phyloP scores from a whole-genome alignment of 1,140 invertebrate genomes.

The Ceratina calcarata region DNA sequence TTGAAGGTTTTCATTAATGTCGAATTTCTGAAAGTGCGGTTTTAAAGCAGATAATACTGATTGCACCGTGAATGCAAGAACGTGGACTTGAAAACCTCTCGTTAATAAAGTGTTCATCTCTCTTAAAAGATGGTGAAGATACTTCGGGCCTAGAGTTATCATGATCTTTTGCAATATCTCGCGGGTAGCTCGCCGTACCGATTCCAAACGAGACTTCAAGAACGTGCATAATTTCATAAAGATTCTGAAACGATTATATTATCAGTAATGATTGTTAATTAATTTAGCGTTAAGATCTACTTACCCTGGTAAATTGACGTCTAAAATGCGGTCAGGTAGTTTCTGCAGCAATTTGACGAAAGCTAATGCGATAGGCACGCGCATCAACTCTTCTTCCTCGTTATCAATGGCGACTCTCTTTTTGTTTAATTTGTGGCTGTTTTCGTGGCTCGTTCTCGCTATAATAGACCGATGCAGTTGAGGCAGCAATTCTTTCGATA shows the following conservation, averaged over 20 bases:
- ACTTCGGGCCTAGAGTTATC: slow-evolving; percentile 90
- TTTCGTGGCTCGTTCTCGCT: slow-evolving; percentile 87
- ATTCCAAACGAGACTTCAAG: slow-evolving; percentile 93
- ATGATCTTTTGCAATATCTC: slow-evolving; percentile 95
- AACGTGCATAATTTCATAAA: slow-evolving; percentile 94
- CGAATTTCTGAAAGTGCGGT: slow-evolving; percentile 83
- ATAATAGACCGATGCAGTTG: slow-evolving; percentile 86
- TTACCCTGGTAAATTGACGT: slow-evolving; percentile 90
- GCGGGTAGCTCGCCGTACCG: slow-evolving; percentile 90
- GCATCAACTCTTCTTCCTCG: slow-evolving; percentile 94
- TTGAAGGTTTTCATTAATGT: slow-evolving; percentile 89
- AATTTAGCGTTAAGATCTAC: slow-evolving; percentile 47
- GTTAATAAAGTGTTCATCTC: slow-evolving; percentile 91
- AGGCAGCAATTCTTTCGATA: slow-evolving; percentile 83
- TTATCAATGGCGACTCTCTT: slow-evolving; percentile 83
- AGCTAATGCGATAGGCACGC: slow-evolving; percentile 95
- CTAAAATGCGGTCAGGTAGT: slow-evolving; percentile 88
- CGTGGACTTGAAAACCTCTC: slow-evolving; percentile 96
- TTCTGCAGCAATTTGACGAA: slow-evolving; percentile 95
- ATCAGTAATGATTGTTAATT: slow-evolving; percentile 8
- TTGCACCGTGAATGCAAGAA: slow-evolving; percentile 94
- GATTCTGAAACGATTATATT: slow-evolving; percentile 83
- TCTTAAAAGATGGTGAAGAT: slow-evolving; percentile 88
- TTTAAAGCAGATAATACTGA: slow-evolving; percentile 88
- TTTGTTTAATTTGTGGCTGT: slow-evolving; percentile 90